These are phyloP conservation scores for Caenorhabditis macrosperma DNA, from an alignment of 2,888 invertebrate species.

Conservation along the genomic window DNA sequence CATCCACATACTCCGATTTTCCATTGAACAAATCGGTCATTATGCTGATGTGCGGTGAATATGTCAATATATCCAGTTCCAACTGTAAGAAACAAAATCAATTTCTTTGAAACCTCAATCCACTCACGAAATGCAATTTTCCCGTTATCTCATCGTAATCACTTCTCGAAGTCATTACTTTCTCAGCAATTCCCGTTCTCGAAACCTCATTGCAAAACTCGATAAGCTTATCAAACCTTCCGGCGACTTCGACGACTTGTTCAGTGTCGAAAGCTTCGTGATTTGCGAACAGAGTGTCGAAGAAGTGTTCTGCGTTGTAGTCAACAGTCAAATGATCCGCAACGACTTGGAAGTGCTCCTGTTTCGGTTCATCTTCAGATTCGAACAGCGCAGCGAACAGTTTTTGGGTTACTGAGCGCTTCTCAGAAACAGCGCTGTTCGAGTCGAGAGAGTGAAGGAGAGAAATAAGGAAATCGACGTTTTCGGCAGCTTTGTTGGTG, in stretches of 20 bases:
- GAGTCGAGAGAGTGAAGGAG: neutral
- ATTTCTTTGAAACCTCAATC: neutral
- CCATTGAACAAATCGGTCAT: neutral
- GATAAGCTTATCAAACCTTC: slow-evolving; percentile 30
- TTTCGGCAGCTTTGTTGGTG: slow-evolving; percentile 25
- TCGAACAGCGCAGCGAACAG: slow-evolving; percentile 32
- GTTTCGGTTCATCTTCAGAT: slow-evolving; percentile 26
- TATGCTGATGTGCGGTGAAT: neutral
- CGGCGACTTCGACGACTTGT: slow-evolving; percentile 1
- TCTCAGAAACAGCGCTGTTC: neutral
- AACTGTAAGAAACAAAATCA: slow-evolving; percentile 16
- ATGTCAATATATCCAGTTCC: slow-evolving; percentile 22
- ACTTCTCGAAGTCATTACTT: neutral
- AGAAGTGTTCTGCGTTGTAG: slow-evolving; percentile 1
- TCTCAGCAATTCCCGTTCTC: neutral
- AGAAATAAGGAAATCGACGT: slow-evolving; percentile 35
- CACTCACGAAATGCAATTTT: slow-evolving; percentile 20
- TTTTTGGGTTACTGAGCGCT: neutral
- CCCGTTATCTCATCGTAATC: neutral
- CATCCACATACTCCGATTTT: neutral
- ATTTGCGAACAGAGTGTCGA: slow-evolving; percentile 7
- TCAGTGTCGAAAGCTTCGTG: slow-evolving; percentile 21
- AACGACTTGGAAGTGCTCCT: slow-evolving; percentile 18
- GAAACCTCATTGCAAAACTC: neutral
- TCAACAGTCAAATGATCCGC: neutral